Evolutionary conservation across 2,797 vertebrate species (phyloP), one percentile per base, ranked within the genome.

Genomic region (Argya squamiceps): DNA sequence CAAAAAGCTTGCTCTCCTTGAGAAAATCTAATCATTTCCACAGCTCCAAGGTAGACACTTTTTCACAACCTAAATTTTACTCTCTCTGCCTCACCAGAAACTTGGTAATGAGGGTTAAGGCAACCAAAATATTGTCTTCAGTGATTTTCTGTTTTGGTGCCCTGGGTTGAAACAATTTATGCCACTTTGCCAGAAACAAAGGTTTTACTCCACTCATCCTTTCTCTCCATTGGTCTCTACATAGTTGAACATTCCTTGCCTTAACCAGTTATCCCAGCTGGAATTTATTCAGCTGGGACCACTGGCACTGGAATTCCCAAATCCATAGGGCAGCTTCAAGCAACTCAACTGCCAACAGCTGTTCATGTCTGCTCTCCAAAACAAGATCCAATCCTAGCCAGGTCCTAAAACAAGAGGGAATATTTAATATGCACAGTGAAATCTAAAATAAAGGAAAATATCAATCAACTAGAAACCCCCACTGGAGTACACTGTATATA

Each of bases 401-500:
- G 46, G 11, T 64, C 24, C 53, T 59, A 39, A 39, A 69, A 60
- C 24, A 77, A 77, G 14, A 53, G 0, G 2, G 15, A 84, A 64
- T 73, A 86, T 71, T 87, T 41, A 80, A 36, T 68, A 60, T 11
- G 19, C 7, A 32, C 4, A 29, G 55, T 30, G 15, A 86, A 86
- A 73, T 39, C 74, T 70, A 52, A 84, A 86, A 76, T 21, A 60
- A 87, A 76, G 32, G 24, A 18, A 63, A 88, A 55, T 9, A 64
- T 68, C 56, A 50, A 44, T 55, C 56, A 76, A 23, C 7, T 12
- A 68, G 18, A 88, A 88, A 65, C 10, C 2, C 37, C 32, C 41
- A 29, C 55, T 77, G 43, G n/a, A 59, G 37, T 20, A 53, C 3
- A 34, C 2, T 0, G 0, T 23, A 50, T 10, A 5, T 39, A 62